A percentile compares a stretch with the other conserved stretches of the same genome.
phyloP scores from a whole-genome alignment of 2,113 vertebrate genomes.

The Thunnus thynnus region DNA sequence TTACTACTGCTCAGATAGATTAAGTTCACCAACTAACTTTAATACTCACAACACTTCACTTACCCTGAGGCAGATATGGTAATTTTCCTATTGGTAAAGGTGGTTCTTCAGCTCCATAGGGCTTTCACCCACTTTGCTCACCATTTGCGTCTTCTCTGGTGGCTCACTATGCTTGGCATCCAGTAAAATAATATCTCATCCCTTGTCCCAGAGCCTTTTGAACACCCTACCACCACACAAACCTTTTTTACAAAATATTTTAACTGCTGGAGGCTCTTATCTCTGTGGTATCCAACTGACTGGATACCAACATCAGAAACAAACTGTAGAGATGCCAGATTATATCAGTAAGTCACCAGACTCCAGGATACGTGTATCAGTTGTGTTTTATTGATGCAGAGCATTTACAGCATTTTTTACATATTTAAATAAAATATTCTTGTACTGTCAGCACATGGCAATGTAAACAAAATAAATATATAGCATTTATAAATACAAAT shows the following conservation, averaged over 20 bases:
- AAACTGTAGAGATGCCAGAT: not conserved
- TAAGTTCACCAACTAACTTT: too few relatives aligned
- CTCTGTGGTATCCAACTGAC: not conserved
- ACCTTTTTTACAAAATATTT: not conserved
- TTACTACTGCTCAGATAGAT: too few relatives aligned
- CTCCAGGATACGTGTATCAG: not conserved
- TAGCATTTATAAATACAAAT: constrained; percentile 7
- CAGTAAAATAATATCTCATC: not conserved
- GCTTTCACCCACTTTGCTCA: too few relatives aligned
- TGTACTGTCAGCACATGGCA: not conserved
- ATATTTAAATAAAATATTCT: not conserved
- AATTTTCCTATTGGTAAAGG: too few relatives aligned
- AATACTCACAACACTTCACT: too few relatives aligned
- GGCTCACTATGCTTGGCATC: not conserved
- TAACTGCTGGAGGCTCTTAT: not conserved
- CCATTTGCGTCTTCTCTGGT: too few relatives aligned
- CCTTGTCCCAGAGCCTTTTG: too few relatives aligned
- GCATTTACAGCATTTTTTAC: not conserved
- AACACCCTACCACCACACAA: not conserved
- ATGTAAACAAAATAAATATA: constrained; percentile 42
- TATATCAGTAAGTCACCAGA: not conserved
- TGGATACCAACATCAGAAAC: not conserved
- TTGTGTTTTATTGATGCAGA: constrained; percentile 22
- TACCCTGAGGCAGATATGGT: too few relatives aligned
- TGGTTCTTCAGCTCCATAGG: too few relatives aligned